phyloP scores from a whole-genome alignment of 2,888 invertebrate genomes.

The Volucella bombylans region DNA sequence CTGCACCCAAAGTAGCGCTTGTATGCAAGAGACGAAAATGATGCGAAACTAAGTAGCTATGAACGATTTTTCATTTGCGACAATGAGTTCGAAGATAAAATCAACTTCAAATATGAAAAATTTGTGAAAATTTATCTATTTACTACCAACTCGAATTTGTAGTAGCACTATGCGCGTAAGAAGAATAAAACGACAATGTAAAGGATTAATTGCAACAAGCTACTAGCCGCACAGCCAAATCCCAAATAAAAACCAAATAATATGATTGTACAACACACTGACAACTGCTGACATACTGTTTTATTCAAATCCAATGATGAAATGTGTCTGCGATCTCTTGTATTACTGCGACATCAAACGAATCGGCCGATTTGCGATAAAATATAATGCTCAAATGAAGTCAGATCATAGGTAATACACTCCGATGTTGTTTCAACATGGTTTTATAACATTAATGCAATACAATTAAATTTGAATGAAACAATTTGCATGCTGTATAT shows the following conservation, averaged over 20 bases:
- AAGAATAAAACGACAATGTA: too few relatives aligned
- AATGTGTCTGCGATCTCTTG: background rate
- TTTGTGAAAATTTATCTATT: background rate
- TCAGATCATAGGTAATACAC: too few relatives aligned
- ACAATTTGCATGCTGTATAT: too few relatives aligned
- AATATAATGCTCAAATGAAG: too few relatives aligned
- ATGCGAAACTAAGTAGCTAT: background rate
- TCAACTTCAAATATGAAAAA: background rate
- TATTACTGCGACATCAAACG: background rate
- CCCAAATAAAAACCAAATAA: too few relatives aligned
- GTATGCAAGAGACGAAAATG: background rate
- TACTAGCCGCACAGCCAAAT: too few relatives aligned
- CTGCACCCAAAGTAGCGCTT: background rate
- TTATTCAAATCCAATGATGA: background rate
- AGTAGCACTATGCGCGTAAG: background rate
- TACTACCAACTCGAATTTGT: background rate
- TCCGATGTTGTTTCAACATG: too few relatives aligned
- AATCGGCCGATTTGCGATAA: background rate
- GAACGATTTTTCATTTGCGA: background rate
- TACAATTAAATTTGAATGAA: too few relatives aligned
- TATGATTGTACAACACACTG: background rate
- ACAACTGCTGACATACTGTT: background rate
- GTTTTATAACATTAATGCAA: too few relatives aligned
- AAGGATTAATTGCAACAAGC: too few relatives aligned
- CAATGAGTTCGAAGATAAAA: background rate